These are phyloP conservation scores for Nymphalis urticae DNA, from an alignment of 2,888 invertebrate genomes.

Conservation along the genomic window DNA sequence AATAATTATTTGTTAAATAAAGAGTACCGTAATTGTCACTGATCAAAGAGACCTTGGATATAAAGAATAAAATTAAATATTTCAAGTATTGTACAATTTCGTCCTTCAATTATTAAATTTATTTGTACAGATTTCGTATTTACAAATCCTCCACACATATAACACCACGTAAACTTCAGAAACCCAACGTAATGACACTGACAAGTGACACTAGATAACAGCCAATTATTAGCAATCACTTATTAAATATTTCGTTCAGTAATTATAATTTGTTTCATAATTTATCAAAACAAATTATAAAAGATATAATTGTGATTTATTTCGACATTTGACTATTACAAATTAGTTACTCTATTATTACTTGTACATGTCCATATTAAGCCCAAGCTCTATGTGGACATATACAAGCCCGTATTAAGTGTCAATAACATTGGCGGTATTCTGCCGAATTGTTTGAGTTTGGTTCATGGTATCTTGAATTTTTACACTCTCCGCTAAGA, in stretches of 20 bases:
- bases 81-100: neutral
- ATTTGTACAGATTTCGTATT: slow-evolving; percentile 9
- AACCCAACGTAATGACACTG: slow-evolving; percentile 8
- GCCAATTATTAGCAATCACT: neutral
- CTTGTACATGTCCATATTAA: no score
- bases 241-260: neutral
- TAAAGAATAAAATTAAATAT: neutral
- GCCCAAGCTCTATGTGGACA: no score
- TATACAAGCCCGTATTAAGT: no score
- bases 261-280: neutral
- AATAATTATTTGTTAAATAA: no score
- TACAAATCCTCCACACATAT: slow-evolving; percentile 18
- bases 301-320: no score
- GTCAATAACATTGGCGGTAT: no score
- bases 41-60: neutral
- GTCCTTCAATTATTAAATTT: neutral
- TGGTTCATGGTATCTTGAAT: no score
- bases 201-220: slow-evolving; percentile 7
- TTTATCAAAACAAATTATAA: no score
- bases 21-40: slow-evolving; percentile 67
- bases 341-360: no score
- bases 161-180: slow-evolving; percentile 28
- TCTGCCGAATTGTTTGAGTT: no score
- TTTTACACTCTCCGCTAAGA: no score
- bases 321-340: no score